Evolutionary conservation across 2,113 vertebrate species (phyloP).

Genomic region (Caretta caretta): DNA sequence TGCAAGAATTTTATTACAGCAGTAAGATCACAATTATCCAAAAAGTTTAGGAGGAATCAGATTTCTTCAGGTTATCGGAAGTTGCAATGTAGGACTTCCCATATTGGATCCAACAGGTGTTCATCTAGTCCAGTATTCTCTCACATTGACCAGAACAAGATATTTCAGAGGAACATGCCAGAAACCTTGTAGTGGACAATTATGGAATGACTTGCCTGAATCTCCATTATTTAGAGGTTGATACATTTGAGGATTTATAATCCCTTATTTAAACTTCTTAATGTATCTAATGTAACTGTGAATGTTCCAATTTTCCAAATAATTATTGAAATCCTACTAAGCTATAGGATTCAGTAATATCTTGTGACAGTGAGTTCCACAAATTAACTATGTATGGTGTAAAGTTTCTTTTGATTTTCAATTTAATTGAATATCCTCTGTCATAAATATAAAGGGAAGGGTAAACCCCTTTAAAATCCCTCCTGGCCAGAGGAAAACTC

Average conservation of each 20-base stretch:
- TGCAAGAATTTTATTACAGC: neutral
- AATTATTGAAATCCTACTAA: neutral
- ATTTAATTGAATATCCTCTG: neutral
- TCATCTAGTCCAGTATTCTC: neutral
- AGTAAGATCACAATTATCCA: neutral
- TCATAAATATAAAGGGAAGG: too few species aligned
- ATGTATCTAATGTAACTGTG: neutral
- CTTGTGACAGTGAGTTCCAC: neutral
- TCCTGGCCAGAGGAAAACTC: too few species aligned
- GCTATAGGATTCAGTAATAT: neutral
- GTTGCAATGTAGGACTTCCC: neutral
- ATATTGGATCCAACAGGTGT: fast-evolving
- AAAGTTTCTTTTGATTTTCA: neutral
- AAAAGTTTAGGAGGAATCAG: neutral
- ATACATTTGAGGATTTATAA: fast-evolving
- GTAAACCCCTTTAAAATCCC: too few species aligned
- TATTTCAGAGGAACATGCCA: fast-evolving
- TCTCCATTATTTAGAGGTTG: too few species aligned
- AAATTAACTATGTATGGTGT: neutral
- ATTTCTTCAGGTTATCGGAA: fast-evolving
- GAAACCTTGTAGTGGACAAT: neutral
- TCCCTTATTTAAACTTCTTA: neutral
- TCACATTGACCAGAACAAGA: fast-evolving
- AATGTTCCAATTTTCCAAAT: neutral
- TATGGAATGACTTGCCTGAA: neutral